Percentiles rank a stretch among this genome's conserved stretches.
Conservation (phyloP, 2,113 vertebrate genomes). For the Emydura subglobosa region DNA sequence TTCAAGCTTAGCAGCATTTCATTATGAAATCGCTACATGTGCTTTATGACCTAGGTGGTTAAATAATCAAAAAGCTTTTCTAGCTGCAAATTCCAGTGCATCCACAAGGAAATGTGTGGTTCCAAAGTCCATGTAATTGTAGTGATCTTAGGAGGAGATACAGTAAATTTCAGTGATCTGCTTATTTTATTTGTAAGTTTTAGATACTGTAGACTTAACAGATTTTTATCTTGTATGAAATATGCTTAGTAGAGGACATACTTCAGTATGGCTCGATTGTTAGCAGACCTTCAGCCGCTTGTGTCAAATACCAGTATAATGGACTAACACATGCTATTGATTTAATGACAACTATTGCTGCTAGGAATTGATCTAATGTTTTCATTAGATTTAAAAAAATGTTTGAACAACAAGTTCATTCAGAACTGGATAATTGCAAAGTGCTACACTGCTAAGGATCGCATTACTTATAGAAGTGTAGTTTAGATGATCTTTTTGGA, state of each 20-base stretch:
- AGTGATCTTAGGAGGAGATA: conserved; percentile 35
- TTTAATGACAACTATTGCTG: conserved; percentile 79
- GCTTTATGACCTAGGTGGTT: neutral
- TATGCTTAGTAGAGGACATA: conserved; percentile 42
- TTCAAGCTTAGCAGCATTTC: neutral
- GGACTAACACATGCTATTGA: conserved; percentile 71
- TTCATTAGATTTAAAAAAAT: conserved; percentile 80
- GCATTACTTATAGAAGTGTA: conserved; percentile 45
- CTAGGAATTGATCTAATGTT: conserved; percentile 73
- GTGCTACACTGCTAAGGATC: conserved; percentile 32
- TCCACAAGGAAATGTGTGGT: conserved; percentile 37
- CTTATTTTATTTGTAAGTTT: conserved; percentile 48
- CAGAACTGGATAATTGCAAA: conserved; percentile 49
- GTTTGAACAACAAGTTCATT: conserved; percentile 82
- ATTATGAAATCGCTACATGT: neutral
- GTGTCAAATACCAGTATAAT: conserved; percentile 64
- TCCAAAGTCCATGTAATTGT: conserved; percentile 45
- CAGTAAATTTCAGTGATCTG: conserved; percentile 11
- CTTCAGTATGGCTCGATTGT: conserved; percentile 38
- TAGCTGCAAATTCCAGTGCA: neutral
- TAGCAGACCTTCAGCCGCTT: conserved; percentile 24
- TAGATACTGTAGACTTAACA: conserved; percentile 52
- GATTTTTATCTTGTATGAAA: conserved; percentile 54
- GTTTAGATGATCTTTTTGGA: conserved; percentile 52
- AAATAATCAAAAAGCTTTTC: conserved; percentile 42